phyloP scores from a whole-genome alignment of 2,888 invertebrate species.

The Drosophila macrospina region DNA sequence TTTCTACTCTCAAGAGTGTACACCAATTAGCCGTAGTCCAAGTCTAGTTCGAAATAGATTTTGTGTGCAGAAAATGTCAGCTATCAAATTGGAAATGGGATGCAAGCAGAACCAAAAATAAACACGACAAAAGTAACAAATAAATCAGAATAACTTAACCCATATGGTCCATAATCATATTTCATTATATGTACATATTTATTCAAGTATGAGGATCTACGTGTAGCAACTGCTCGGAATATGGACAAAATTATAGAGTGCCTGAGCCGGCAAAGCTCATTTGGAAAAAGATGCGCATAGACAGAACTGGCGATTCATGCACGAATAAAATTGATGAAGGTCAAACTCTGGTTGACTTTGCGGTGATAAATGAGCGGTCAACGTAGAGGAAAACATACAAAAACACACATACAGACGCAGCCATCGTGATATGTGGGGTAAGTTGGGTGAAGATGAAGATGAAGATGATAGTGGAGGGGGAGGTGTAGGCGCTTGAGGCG shows the following conservation, averaged over 20 bases:
- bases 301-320: constrained; percentile 63
- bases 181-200: constrained; percentile 53
- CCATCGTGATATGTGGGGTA: background rate
- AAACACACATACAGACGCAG: constrained; percentile 10
- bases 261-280: constrained; percentile 27
- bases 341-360: constrained; percentile 76
- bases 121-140: constrained; percentile 24
- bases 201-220: constrained; percentile 25
- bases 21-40: constrained; percentile 27
- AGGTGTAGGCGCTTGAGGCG: background rate
- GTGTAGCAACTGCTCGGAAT: background rate
- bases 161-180: constrained; percentile 63
- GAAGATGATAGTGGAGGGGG: no score
- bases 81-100: constrained; percentile 21
- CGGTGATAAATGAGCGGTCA: constrained; percentile 76
- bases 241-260: constrained; percentile 41
- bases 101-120: constrained; percentile 16
- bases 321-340: constrained; percentile 74
- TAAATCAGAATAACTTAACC: constrained; percentile 58
- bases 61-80: constrained; percentile 13
- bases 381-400: constrained; percentile 46
- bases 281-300: constrained; percentile 59
- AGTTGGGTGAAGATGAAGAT: constrained; percentile 20
- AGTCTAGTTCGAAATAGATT: background rate
- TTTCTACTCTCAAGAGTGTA: background rate